Conservation (phyloP, 2,888 invertebrate genomes). For the Antheraea yamamai region DNA sequence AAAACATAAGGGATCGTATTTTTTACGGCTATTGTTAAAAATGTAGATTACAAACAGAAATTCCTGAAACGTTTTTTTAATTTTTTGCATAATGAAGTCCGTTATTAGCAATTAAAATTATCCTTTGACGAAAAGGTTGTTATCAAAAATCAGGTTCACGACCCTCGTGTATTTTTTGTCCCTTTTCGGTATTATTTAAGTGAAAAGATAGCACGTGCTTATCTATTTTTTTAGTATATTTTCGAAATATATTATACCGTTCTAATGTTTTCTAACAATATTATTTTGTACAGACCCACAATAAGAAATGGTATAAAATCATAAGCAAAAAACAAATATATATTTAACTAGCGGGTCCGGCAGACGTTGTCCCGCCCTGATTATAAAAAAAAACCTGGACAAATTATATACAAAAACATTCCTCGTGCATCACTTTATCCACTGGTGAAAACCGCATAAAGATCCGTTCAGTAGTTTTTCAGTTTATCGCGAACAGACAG, state of each 20-base stretch:
- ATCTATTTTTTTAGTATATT: constrained; percentile 2
- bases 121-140: constrained; percentile 26
- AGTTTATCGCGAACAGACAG: no score
- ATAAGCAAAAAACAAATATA: neutral
- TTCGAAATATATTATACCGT: neutral
- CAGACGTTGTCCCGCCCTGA: no score
- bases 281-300: neutral
- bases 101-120: constrained; percentile 57
- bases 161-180: neutral
- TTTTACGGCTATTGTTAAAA: constrained; percentile 40
- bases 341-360: no score
- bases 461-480: no score
- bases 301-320: neutral
- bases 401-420: no score
- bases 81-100: constrained; percentile 46
- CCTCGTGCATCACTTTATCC: no score
- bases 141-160: constrained; percentile 8
- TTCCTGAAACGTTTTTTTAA: constrained; percentile 43
- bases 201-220: neutral
- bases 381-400: no score
- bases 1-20: neutral
- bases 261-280: neutral
- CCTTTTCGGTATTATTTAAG: constrained; percentile 7
- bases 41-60: constrained; percentile 24
- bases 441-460: no score